Percentiles rank a stretch among this genome's conserved stretches.
phyloP scores from a whole-genome alignment of 2,888 invertebrate genomes.

The Arge pagana region DNA sequence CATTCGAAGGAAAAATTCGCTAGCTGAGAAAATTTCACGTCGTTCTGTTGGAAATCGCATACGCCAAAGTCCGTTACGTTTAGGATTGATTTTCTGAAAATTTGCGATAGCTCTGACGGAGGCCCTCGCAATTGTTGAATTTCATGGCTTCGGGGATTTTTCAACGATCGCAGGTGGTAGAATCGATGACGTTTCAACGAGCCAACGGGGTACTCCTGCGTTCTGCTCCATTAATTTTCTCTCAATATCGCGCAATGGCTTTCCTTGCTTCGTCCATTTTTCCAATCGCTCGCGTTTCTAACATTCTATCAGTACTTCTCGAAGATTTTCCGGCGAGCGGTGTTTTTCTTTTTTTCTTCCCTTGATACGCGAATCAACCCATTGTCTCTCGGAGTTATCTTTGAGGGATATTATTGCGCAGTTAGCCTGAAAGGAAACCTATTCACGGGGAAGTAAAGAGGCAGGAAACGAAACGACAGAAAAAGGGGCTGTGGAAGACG shows the following conservation, averaged over 20 bases:
- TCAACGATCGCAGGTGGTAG: background rate
- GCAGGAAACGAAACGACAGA: conserved; percentile 13
- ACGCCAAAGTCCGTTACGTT: no score
- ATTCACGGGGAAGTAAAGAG: conserved; percentile 17
- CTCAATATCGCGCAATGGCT: conserved; percentile 12
- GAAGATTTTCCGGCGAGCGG: conserved; percentile 5
- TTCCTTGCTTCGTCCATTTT: conserved; percentile 10
- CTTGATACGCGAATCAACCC: conserved; percentile 11
- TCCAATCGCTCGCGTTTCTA: conserved; percentile 1
- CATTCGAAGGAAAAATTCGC: no score
- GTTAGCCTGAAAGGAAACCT: conserved; percentile 14
- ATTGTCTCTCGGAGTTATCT: conserved; percentile 14
- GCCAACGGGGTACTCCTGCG: background rate
- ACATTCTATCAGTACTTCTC: conserved; percentile 6
- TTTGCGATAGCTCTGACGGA: no score
- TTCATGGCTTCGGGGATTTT: background rate
- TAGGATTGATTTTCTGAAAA: no score
- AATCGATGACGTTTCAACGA: conserved; percentile 1
- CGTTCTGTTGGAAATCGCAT: no score
- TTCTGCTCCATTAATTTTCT: conserved; percentile 10
- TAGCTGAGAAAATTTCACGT: no score
- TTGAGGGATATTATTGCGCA: conserved; percentile 17
- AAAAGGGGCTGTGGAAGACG: conserved; percentile 8
- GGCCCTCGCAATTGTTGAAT: conserved; percentile 1
- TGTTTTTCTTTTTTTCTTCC: conserved; percentile 5